phyloP scores from a whole-genome alignment of 2,888 invertebrate genomes.

The Lamproptera curius region DNA sequence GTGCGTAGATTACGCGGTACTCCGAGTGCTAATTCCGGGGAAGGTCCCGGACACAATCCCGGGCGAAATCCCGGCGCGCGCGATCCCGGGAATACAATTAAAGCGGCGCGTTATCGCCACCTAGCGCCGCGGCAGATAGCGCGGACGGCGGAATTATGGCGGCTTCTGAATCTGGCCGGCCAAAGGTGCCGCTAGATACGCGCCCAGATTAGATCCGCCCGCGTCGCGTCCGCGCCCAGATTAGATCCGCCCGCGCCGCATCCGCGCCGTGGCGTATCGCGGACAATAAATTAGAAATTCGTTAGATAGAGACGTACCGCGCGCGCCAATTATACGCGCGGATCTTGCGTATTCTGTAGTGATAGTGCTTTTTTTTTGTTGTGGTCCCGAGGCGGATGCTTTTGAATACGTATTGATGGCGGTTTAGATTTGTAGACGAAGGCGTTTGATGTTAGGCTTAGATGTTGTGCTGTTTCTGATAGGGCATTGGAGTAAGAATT shows the following conservation, averaged over 20 bases:
- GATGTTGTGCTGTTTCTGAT: no score
- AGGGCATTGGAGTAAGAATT: no score
- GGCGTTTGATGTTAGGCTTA: no score
- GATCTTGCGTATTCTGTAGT: no score
- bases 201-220: constrained; percentile 66
- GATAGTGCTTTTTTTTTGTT: no score
- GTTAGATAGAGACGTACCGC: constrained; percentile 65
- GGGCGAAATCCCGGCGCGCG: background rate
- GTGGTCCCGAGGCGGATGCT: no score
- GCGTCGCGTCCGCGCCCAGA: constrained; percentile 67
- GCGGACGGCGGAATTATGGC: constrained; percentile 55
- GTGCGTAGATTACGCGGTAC: no score
- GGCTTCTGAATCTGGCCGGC: constrained; percentile 61
- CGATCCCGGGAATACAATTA: constrained; percentile 28
- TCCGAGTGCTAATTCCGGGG: no score
- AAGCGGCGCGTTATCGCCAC: constrained; percentile 39
- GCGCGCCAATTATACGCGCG: constrained; percentile 58
- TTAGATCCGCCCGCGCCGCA: constrained; percentile 67
- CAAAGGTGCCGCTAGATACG: constrained; percentile 74
- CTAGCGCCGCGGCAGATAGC: constrained; percentile 46
- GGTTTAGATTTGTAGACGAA: no score
- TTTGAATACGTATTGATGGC: no score
- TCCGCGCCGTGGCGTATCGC: constrained; percentile 69
- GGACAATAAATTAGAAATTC: constrained; percentile 74
- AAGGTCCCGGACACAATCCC: no score